Percentiles rank a stretch among this genome's conserved stretches.
Conservation (phyloP, 53 echinoderm and acorn worm species). For the Astropecten irregularis region DNA sequence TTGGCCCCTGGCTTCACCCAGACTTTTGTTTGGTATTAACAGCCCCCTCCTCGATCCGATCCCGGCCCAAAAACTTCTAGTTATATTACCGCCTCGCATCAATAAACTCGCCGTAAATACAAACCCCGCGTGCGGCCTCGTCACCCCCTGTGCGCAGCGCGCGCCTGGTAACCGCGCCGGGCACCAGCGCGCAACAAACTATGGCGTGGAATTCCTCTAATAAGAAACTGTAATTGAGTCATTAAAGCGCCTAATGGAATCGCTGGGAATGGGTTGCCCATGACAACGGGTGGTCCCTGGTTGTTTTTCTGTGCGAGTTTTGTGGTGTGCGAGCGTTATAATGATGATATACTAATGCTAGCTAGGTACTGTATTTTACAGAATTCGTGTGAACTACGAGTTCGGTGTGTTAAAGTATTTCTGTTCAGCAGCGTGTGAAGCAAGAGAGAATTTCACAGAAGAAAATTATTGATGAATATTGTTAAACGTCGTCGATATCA, state of each 20-base stretch:
- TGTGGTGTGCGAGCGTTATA: too few species aligned
- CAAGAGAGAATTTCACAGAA: too few species aligned
- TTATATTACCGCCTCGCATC: constrained; percentile 10
- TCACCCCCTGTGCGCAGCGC: background rate
- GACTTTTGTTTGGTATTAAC: too few species aligned
- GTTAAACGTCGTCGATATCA: too few species aligned
- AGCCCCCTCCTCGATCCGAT: too few species aligned
- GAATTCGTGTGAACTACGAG: too few species aligned
- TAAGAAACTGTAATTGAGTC: constrained; percentile 43
- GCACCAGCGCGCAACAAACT: background rate
- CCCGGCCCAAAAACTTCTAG: constrained; percentile 30
- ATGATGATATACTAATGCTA: too few species aligned
- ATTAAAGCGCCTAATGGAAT: constrained; percentile 29
- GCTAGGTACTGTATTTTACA: too few species aligned
- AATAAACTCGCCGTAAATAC: constrained; percentile 3
- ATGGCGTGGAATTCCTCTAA: constrained; percentile 13
- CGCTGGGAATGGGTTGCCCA: constrained; percentile 21
- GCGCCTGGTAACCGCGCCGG: constrained; percentile 1
- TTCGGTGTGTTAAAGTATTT: too few species aligned
- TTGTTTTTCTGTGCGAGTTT: constrained; percentile 38
- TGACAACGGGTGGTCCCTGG: background rate
- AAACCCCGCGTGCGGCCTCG: constrained; percentile 11
- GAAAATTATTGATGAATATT: too few species aligned
- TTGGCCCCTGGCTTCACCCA: too few species aligned
- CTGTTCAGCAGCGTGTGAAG: too few species aligned